Evolutionary conservation across 2,888 invertebrate species (phyloP).

Genomic region (Pammene fasciana): DNA sequence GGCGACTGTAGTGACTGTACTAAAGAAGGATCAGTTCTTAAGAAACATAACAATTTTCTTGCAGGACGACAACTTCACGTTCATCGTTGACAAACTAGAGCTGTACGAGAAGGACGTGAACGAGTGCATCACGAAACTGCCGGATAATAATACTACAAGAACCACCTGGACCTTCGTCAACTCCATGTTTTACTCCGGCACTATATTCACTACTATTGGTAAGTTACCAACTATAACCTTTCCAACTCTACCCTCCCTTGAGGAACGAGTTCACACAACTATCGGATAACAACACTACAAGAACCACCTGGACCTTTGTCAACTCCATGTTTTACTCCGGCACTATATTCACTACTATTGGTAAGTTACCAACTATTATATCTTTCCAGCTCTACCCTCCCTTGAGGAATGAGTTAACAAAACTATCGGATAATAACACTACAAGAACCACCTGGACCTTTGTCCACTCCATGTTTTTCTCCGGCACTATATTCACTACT

Average conservation of each 20-base stretch:
- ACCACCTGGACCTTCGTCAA: conserved; percentile 93
- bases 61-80: conserved; percentile 50
- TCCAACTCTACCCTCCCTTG: no score
- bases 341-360: conserved; percentile 95
- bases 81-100: conserved; percentile 1
- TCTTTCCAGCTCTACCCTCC: no score
- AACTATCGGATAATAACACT: conserved; percentile 69
- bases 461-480: conserved; percentile 93
- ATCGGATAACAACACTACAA: conserved; percentile 70
- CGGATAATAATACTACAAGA: conserved; percentile 72
- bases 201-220: conserved; percentile 96
- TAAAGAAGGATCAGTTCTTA: background rate
- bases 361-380: conserved; percentile 81
- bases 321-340: conserved; percentile 94
- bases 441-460: conserved; percentile 88
- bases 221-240: conserved; percentile 56
- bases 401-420: conserved; percentile 74
- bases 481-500: conserved; percentile 94
- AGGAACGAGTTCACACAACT: conserved; percentile 70
- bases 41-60: background rate
- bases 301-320: conserved; percentile 91
- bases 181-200: conserved; percentile 93
- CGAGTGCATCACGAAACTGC: conserved; percentile 71
- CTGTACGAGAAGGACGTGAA: conserved; percentile 81
- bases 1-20: no score